phyloP scores from a whole-genome alignment of 2,797 vertebrate genomes.

The Poliocrania exsul region DNA sequence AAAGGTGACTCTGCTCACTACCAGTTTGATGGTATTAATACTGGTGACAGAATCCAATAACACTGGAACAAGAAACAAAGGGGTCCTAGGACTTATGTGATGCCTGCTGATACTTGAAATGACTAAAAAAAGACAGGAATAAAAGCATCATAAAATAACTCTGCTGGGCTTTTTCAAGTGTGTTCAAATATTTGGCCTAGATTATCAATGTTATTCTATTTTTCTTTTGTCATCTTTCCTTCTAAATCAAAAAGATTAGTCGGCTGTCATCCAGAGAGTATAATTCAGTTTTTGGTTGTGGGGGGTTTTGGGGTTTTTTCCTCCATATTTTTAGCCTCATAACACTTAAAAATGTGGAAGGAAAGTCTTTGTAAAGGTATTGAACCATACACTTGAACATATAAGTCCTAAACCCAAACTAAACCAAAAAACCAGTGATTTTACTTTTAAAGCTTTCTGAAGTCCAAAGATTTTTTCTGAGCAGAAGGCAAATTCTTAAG shows the following conservation, averaged over 20 bases:
- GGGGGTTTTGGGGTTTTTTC: background rate
- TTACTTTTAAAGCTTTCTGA: background rate
- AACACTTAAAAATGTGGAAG: background rate
- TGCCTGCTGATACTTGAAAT: background rate
- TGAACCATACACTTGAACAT: background rate
- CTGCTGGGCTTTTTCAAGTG: background rate
- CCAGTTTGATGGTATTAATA: constrained; percentile 47
- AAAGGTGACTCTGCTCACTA: constrained; percentile 25
- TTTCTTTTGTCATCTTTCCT: background rate
- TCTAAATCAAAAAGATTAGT: background rate
- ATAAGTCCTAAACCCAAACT: background rate
- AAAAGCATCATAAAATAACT: background rate
- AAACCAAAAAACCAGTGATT: background rate
- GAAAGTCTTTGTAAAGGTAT: background rate
- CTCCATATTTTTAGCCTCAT: background rate
- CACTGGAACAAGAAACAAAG: background rate
- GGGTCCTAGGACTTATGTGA: background rate
- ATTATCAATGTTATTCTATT: background rate
- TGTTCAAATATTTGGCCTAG: background rate
- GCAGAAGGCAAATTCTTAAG: background rate
- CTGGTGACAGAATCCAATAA: constrained; percentile 20
- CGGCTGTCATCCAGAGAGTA: background rate
- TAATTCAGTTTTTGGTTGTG: background rate
- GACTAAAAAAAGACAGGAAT: background rate
- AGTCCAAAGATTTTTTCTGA: background rate